phyloP scores from a whole-genome alignment of 2,797 vertebrate species.

The Sebastes taczanowskii region DNA sequence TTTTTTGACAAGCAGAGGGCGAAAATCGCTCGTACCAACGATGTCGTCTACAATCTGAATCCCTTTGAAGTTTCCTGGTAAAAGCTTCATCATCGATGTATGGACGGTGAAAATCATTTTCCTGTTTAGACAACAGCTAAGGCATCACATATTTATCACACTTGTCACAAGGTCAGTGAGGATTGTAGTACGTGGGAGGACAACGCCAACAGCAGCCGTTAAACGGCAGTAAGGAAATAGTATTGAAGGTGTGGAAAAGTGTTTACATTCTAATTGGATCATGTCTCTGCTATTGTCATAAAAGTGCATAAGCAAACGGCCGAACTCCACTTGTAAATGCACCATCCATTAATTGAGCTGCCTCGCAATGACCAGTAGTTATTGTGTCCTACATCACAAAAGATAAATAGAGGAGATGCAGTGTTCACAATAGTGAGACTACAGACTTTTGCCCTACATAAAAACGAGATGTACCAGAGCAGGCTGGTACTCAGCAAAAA shows the following conservation, averaged over 20 bases:
- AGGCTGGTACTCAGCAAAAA: conserved; percentile 36
- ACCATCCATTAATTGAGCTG: conserved; percentile 66
- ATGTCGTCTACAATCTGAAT: conserved; percentile 54
- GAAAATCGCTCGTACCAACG: conserved; percentile 19
- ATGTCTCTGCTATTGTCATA: conserved; percentile 48
- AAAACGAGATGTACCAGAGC: conserved; percentile 36
- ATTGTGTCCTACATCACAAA: conserved; percentile 38
- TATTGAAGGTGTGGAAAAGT: conserved; percentile 42
- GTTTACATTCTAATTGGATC: conserved; percentile 59
- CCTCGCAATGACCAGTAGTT: conserved; percentile 56
- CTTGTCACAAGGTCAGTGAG: conserved; percentile 32
- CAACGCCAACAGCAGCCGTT: conserved; percentile 26
- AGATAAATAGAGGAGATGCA: conserved; percentile 38
- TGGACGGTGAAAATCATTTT: conserved; percentile 21
- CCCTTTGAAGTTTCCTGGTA: conserved; percentile 43
- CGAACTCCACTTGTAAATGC: conserved; percentile 72
- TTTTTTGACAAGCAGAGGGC: conserved; percentile 29
- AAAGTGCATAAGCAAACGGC: conserved; percentile 53
- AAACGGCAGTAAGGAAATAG: conserved; percentile 28
- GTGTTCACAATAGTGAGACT: conserved; percentile 49
- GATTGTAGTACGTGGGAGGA: conserved; percentile 25
- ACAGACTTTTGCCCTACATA: conserved; percentile 30
- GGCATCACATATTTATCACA: conserved; percentile 34
- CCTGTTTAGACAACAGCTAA: conserved; percentile 33
- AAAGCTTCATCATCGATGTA: conserved; percentile 58